These are phyloP conservation scores for Thymallus thymallus DNA, from an alignment of 2,113 vertebrate species.

Conservation along the genomic window DNA sequence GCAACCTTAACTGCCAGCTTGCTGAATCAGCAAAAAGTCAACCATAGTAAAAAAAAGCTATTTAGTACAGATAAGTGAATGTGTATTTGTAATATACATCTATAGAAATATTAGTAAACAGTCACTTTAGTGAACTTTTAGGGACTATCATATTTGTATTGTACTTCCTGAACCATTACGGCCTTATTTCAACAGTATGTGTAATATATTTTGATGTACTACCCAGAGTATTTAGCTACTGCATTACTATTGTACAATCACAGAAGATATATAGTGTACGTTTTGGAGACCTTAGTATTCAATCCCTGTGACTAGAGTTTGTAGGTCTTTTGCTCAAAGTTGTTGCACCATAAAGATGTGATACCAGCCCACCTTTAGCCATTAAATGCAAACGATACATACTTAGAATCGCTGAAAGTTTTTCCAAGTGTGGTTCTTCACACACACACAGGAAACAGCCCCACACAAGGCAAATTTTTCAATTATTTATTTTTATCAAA, in stretches of 20 bases:
- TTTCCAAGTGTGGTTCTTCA: neutral
- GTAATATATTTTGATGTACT: neutral
- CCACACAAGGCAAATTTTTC: neutral
- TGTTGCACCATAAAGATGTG: neutral
- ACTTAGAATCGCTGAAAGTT: neutral
- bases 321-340: neutral
- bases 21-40: too few relatives aligned
- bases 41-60: too few relatives aligned
- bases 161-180: neutral
- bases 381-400: neutral
- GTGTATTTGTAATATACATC: neutral
- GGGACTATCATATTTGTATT: neutral
- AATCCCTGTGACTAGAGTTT: neutral
- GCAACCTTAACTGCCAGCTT: neutral
- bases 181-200: neutral
- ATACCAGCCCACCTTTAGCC: neutral
- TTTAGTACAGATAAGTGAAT: neutral
- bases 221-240: constrained; percentile 2
- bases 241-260: neutral
- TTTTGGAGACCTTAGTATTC: neutral
- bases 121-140: neutral
- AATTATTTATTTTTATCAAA: constrained; percentile 1
- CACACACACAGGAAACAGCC: neutral
- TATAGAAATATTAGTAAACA: neutral
- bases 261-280: neutral